phyloP scores from a whole-genome alignment of 1,140 invertebrate species.

The Drosophila tsacasi region DNA sequence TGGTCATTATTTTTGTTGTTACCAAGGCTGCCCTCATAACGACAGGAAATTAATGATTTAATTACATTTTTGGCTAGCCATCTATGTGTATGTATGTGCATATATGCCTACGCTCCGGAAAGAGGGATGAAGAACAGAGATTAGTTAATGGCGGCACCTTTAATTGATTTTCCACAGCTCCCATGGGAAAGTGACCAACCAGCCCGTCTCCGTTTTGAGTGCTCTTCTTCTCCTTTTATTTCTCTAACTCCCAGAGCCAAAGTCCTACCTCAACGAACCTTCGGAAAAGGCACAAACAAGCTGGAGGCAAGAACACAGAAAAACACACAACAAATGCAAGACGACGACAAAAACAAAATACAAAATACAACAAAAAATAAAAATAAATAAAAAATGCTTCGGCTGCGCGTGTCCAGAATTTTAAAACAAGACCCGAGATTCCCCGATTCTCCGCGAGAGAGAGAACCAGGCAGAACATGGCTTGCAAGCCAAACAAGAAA shows the following conservation, averaged over 20 bases:
- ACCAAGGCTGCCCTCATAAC: slow-evolving; percentile 45
- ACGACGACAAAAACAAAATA: slow-evolving; percentile 3
- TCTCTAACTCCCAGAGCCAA: slow-evolving; percentile 19
- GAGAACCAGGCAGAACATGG: slow-evolving; percentile 20
- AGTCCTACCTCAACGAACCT: slow-evolving; percentile 53
- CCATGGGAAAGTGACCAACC: slow-evolving; percentile 60
- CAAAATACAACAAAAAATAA: neutral
- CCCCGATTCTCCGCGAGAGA: slow-evolving; percentile 7
- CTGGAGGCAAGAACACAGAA: slow-evolving; percentile 13
- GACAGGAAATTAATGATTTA: slow-evolving; percentile 79
- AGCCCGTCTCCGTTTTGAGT: neutral
- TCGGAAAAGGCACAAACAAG: slow-evolving; percentile 9
- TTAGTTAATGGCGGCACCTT: slow-evolving; percentile 49
- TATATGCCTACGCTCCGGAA: too few relatives aligned
- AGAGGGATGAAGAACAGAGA: slow-evolving; percentile 2
- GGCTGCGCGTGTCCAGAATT: slow-evolving; percentile 47
- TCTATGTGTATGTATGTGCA: neutral
- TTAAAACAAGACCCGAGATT: slow-evolving; percentile 9
- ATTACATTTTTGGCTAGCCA: slow-evolving; percentile 58
- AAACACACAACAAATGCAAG: slow-evolving; percentile 12
- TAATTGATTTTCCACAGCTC: slow-evolving; percentile 67
- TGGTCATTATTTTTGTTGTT: slow-evolving; percentile 58
- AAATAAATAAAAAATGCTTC: slow-evolving; percentile 51
- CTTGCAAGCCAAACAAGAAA: slow-evolving; percentile 32
- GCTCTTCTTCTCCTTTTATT: neutral